Evolutionary conservation across 2,797 vertebrate species (phyloP), one percentile per base, ranked within the genome.

Genomic region (Onychomys arenicola): DNA sequence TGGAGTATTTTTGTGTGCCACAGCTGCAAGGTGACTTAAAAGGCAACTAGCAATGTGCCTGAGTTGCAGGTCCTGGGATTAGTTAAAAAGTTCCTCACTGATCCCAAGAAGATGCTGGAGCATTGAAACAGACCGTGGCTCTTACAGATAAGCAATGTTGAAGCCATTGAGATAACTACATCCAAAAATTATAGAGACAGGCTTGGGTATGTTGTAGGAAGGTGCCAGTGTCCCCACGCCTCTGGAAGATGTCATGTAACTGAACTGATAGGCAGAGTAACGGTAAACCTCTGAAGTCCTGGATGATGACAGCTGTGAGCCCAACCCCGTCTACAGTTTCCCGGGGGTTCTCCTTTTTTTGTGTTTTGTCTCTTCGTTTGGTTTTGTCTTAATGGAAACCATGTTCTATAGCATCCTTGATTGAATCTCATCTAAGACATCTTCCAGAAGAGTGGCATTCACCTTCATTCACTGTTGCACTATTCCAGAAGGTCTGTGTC

Each of bases 151-250:
- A 0, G 98, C 96, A 3, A 98, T 97, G 4, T 99, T 98, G 55
- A 98, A 93, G 0, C 95, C 73, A 59, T 93, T 92, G 11, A 97
- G 92, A 23, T 98, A 97, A 40, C 96, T 77, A 0, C 87, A 96
- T 86, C 98, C 98, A 75, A 99, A 99, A 98, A 98, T 99, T 99
- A 97, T 99, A 98, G 52, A 99, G 99, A 13, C 99, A 99, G 94
- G 99, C 99, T 0, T 99, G 99, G 8, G 99, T 99, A 98, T 99
- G 99, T 97, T 99, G 99, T 32, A 99, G 97, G 97, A 99, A 99
- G 57, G 99, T 99, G 0, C 99, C 99, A 0, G 99, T 99, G 97
- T 99, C 99, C 2, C 99, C 99, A 75, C 99, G 99, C 83, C 99
- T 99, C 97, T 99, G 99, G 93, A 99, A 98, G 96, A 99, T 99